Conservation (phyloP, 1,140 invertebrate genomes). For the Brachystomella parvula region DNA sequence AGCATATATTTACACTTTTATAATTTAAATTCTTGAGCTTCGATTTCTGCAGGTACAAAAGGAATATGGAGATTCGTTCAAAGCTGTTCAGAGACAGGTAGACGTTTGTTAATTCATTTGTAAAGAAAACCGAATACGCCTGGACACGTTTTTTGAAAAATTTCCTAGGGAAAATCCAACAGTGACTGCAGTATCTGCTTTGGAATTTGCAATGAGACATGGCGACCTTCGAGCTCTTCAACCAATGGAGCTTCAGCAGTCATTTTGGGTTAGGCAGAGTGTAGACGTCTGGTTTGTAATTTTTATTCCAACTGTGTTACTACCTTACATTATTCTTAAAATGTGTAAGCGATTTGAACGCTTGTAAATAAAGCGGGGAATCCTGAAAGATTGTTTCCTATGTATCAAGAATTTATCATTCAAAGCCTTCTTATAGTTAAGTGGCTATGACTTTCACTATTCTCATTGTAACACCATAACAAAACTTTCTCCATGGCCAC, state of each 20-base stretch:
- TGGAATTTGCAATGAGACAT: background rate
- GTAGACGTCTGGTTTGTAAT: background rate
- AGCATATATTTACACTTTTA: background rate
- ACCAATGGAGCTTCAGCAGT: background rate
- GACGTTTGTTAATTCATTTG: background rate
- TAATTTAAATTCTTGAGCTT: background rate
- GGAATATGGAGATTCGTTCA: background rate
- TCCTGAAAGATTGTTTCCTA: no score
- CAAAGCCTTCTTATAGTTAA: no score
- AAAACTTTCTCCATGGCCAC: no score
- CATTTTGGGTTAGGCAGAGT: background rate
- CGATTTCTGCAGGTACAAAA: background rate
- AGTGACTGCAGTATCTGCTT: background rate
- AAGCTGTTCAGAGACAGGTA: constrained; percentile 6
- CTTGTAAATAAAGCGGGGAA: no score
- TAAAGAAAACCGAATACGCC: background rate
- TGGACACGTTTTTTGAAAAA: background rate
- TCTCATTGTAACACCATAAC: no score
- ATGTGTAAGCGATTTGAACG: background rate
- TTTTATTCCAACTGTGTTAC: background rate
- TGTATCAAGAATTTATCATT: no score
- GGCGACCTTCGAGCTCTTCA: background rate
- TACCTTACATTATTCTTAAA: background rate
- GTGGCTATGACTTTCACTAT: no score
- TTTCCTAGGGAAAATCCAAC: background rate